A percentile compares a stretch with the other conserved stretches of the same genome.
Conservation (phyloP, 1,140 invertebrate genomes). For the Zaprionus africanus region DNA sequence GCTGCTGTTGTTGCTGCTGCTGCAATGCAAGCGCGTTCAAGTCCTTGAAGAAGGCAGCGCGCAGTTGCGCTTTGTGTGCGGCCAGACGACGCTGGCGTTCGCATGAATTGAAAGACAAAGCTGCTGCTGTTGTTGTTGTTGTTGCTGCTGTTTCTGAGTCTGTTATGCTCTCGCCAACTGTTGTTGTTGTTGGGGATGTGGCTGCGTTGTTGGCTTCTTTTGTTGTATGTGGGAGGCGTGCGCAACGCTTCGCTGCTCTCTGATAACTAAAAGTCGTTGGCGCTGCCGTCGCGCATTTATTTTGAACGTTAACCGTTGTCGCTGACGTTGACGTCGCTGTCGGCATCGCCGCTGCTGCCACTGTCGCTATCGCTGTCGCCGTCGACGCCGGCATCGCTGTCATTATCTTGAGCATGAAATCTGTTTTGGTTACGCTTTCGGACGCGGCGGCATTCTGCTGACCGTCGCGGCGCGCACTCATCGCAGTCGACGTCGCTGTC, state of each 20-base stretch:
- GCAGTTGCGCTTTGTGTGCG: constrained; percentile 65
- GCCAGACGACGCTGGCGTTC: constrained; percentile 48
- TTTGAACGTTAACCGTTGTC: constrained; percentile 76
- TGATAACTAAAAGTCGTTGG: constrained; percentile 80
- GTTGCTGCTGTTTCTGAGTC: constrained; percentile 5
- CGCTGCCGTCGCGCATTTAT: constrained; percentile 76
- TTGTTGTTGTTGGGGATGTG: background rate
- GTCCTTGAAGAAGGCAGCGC: constrained; percentile 64
- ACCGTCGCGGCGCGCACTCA: constrained; percentile 66
- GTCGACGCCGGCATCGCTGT: constrained; percentile 48
- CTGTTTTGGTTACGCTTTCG: constrained; percentile 38
- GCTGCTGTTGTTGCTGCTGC: constrained; percentile 13
- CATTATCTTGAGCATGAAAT: constrained; percentile 73
- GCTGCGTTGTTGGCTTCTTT: constrained; percentile 14
- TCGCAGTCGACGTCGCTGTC: constrained; percentile 34
- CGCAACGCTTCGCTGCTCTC: constrained; percentile 71
- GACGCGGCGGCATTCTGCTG: constrained; percentile 54
- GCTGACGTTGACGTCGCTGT: constrained; percentile 30
- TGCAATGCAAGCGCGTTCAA: constrained; percentile 22
- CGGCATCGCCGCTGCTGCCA: constrained; percentile 18
- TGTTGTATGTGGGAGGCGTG: constrained; percentile 43
- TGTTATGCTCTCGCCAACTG: constrained; percentile 8
- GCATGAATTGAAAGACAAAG: constrained; percentile 40
- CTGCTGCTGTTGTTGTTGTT: constrained; percentile 7
- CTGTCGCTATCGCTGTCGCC: constrained; percentile 18